Evolutionary conservation across 35 echinoderm and acorn worm genomes (phyloP).

Genomic region (Lytechinus variegatus): DNA sequence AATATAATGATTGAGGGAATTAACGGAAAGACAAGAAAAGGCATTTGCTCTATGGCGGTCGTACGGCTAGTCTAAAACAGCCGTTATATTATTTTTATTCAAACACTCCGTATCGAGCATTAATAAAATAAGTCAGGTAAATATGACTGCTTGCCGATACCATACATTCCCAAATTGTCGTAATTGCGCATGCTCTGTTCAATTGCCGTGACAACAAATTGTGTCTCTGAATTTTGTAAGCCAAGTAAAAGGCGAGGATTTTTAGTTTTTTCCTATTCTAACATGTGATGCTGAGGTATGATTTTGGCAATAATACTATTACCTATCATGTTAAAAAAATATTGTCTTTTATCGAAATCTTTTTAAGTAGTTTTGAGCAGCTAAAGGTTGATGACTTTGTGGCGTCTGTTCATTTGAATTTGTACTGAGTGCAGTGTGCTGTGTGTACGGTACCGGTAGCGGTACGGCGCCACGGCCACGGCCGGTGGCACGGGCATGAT

Average conservation of each 20-base stretch:
- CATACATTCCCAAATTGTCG: neutral
- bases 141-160: too few species aligned
- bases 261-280: neutral
- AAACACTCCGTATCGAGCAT: too few species aligned
- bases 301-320: neutral
- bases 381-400: neutral
- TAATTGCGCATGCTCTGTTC: slow-evolving; percentile 45
- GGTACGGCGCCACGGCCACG: neutral
- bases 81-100: too few species aligned
- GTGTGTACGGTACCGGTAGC: neutral
- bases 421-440: neutral
- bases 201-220: slow-evolving; percentile 58
- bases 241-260: neutral
- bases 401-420: neutral
- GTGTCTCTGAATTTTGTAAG: neutral
- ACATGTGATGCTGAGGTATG: neutral
- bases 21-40: too few species aligned
- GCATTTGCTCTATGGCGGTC: too few species aligned
- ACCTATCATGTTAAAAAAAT: neutral
- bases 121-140: too few species aligned
- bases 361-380: neutral
- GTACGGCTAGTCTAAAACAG: too few species aligned
- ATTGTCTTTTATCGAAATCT: neutral
- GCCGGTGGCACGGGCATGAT: too few species aligned
- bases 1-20: too few species aligned